phyloP scores from a whole-genome alignment of 2,113 vertebrate species.

The Engraulis encrasicolus region DNA sequence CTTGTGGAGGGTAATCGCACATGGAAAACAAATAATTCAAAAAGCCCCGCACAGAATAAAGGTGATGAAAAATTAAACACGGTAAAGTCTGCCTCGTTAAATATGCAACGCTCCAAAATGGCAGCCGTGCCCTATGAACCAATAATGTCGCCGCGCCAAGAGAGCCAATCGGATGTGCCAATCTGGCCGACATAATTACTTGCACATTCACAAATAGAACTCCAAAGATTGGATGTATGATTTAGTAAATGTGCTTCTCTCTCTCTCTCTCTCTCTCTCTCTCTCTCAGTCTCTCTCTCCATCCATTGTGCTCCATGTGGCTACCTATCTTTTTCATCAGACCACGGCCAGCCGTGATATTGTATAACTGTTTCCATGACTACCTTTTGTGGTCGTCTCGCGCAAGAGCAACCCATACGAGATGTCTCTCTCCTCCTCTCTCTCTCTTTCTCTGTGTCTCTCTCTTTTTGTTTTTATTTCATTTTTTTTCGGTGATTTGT shows the following conservation, averaged over 20 bases:
- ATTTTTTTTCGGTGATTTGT: slow-evolving; percentile 33
- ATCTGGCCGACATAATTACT: background rate
- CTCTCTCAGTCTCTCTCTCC: too few species aligned
- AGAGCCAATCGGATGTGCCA: background rate
- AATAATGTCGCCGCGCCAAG: slow-evolving; percentile 12
- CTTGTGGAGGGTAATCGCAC: background rate
- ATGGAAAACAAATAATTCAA: slow-evolving; percentile 1
- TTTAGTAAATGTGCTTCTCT: background rate
- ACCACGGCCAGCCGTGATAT: background rate
- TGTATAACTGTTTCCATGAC: slow-evolving; percentile 14
- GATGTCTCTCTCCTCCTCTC: too few species aligned
- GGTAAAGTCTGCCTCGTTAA: background rate
- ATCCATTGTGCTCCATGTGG: background rate
- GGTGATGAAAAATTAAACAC: slow-evolving; percentile 6
- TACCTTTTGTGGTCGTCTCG: slow-evolving; percentile 1
- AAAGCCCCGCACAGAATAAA: slow-evolving; percentile 18
- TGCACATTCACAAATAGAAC: background rate
- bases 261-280: too few species aligned
- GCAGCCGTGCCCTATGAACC: slow-evolving; percentile 2
- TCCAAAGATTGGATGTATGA: background rate
- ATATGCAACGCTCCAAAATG: background rate
- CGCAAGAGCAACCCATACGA: background rate
- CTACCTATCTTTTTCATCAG: slow-evolving; percentile 7
- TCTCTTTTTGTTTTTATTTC: slow-evolving; percentile 3
- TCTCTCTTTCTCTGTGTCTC: too few species aligned